Conservation (phyloP, 2,113 vertebrate species). For the Microtus ochrogaster region DNA sequence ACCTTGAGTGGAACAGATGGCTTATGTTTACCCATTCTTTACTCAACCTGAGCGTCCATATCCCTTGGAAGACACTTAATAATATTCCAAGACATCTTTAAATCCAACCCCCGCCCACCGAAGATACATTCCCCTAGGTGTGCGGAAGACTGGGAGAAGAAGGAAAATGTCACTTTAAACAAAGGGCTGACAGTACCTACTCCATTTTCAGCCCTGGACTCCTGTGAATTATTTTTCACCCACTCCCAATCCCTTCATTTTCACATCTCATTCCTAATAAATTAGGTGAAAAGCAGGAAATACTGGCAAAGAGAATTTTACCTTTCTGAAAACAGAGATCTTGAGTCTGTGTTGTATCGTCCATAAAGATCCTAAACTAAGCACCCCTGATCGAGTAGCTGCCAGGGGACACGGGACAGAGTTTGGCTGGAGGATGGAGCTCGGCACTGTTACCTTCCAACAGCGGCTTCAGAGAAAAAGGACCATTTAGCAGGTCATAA, state of each 20-base stretch:
- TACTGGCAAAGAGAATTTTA: not conserved
- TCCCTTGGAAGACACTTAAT: constrained; percentile 4
- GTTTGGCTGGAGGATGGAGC: not conserved
- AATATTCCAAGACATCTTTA: constrained; percentile 26
- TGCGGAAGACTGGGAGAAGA: not conserved
- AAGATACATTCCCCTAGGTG: not conserved
- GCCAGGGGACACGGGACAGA: not conserved
- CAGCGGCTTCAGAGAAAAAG: not conserved
- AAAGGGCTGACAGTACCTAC: not conserved
- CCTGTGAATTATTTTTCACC: not conserved
- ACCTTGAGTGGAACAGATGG: constrained; percentile 2
- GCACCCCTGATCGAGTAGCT: not conserved
- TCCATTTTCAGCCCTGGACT: not conserved
- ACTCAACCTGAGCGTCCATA: not conserved
- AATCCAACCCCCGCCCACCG: not conserved
- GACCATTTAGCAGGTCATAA: not conserved
- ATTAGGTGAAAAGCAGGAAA: not conserved
- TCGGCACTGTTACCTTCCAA: not conserved
- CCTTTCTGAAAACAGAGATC: not conserved
- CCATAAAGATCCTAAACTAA: constrained; percentile 36
- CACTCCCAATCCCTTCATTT: not conserved
- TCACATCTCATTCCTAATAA: not conserved
- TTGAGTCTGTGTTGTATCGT: not conserved
- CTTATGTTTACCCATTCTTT: constrained; percentile 18
- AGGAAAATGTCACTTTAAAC: not conserved